Conservation (phyloP, 2,113 vertebrate genomes). For the Elanoides forficatus region DNA sequence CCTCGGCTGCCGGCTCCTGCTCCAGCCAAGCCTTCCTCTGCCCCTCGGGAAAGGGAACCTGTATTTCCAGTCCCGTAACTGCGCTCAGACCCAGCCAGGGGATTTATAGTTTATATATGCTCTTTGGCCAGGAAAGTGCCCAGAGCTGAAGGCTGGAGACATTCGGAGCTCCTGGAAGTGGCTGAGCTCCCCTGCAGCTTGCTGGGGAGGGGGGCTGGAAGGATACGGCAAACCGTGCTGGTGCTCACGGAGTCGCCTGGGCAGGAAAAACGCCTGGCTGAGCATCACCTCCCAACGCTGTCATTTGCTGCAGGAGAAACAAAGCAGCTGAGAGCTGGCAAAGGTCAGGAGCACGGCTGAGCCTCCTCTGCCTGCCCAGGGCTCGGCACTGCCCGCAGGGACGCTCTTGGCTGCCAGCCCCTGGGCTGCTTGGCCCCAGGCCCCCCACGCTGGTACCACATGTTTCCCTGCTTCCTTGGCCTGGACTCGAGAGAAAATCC, state of each 20-base stretch:
- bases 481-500: not conserved
- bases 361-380: not conserved
- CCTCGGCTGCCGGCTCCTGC: accelerated
- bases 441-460: accelerated
- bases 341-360: not conserved
- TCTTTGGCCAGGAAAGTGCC: not conserved
- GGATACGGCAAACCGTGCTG: accelerated
- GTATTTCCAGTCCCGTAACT: slow-evolving; percentile 59
- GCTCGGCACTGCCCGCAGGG: accelerated
- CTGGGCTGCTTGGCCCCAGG: not conserved
- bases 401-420: not conserved
- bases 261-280: not conserved
- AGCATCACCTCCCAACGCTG: not conserved
- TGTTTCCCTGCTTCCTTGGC: not conserved
- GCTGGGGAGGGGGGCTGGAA: not conserved
- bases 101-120: not conserved
- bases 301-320: not conserved
- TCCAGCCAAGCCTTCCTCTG: not conserved
- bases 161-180: accelerated
- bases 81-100: accelerated
- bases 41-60: slow-evolving; percentile 24
- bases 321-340: accelerated
- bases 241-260: accelerated
- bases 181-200: not conserved
- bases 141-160: not conserved